Percentiles rank a stretch among this genome's conserved stretches.
Conservation (phyloP, 2,888 invertebrate genomes). For the Eupithecia centaureata region DNA sequence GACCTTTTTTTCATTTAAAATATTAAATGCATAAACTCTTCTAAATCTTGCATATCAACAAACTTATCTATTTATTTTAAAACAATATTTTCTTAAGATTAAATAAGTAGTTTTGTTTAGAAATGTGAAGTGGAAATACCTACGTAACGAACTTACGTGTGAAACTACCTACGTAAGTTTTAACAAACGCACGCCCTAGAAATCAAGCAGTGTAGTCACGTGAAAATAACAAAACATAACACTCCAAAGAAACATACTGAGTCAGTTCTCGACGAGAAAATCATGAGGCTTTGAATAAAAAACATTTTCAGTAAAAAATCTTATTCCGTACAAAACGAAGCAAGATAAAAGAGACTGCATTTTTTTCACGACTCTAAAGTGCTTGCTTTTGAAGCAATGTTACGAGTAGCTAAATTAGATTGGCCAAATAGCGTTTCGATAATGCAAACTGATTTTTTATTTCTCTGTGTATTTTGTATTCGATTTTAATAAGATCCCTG, state of each 20-base stretch:
- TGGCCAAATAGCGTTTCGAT: slow-evolving; percentile 35
- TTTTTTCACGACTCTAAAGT: slow-evolving; percentile 33
- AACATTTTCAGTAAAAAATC: slow-evolving; percentile 43
- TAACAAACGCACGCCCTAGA: too few relatives aligned
- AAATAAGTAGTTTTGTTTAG: too few relatives aligned
- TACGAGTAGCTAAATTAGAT: slow-evolving; percentile 40
- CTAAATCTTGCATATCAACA: too few relatives aligned
- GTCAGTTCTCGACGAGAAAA: slow-evolving; percentile 32
- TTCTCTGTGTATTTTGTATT: not conserved
- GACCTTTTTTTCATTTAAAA: too few relatives aligned
- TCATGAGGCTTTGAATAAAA: slow-evolving; percentile 34
- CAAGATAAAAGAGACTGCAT: slow-evolving; percentile 38
- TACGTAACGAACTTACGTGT: too few relatives aligned
- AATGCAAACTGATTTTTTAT: not conserved
- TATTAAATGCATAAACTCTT: too few relatives aligned
- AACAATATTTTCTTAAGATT: too few relatives aligned
- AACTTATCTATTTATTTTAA: too few relatives aligned
- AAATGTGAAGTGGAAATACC: too few relatives aligned
- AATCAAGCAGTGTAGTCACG: not conserved
- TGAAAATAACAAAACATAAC: slow-evolving; percentile 11
- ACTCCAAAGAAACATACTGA: slow-evolving; percentile 21
- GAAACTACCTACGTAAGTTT: too few relatives aligned
- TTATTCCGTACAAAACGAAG: slow-evolving; percentile 38
- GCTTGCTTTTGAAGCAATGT: slow-evolving; percentile 28
- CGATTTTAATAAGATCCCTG: not conserved